Evolutionary conservation across 1,140 invertebrate species (phyloP), one percentile per base, ranked within the genome.

Genomic region (Venturia canescens): DNA sequence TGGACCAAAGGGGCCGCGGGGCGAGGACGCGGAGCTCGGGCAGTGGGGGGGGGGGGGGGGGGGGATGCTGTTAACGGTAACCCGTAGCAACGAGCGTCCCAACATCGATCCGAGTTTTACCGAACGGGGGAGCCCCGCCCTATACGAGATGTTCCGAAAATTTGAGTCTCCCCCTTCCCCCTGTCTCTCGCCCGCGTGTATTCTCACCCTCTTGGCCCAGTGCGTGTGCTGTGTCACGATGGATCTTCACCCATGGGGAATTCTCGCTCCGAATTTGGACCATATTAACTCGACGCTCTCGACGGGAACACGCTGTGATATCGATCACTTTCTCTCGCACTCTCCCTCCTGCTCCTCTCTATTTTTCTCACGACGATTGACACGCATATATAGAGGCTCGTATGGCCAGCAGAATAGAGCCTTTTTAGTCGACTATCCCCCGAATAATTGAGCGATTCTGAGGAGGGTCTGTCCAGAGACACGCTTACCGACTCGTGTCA

Each of bases 91-190:
- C 91, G 85, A 83, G 88, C 89, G 88, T 91, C 87, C 89, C 90
- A 90, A 91, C 90, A 92, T 92, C 90, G 91, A 92, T 92, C 91
- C 89, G 88, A 90, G 87, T 89, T 91, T 91, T 90, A 89, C 90
- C 90, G 88, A 91, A 90, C 84, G 29, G 70, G 81, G 80, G 88
- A 88, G 88, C 90, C 89, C 90, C 90, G 89, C 90, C 90, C 90
- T 87, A 83, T 80, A 84, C 84, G 83, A 88, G 84, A 84, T 87
- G 80, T 83, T 83, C 87, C 85, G 87, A 89, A 89, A 89, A 87
- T 89, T 86, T 87, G 81, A 86, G n/a, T n/a, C 84, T 84, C 84
- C 80, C 66, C 38, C 53, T 78, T 38, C 21, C 29, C 1, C 57
- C 38, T 23, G n/a, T n/a, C 31, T 27, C 11, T 11, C 7, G 13